Conservation (phyloP, 2,113 vertebrate species). For the Mionectes macconnelli region DNA sequence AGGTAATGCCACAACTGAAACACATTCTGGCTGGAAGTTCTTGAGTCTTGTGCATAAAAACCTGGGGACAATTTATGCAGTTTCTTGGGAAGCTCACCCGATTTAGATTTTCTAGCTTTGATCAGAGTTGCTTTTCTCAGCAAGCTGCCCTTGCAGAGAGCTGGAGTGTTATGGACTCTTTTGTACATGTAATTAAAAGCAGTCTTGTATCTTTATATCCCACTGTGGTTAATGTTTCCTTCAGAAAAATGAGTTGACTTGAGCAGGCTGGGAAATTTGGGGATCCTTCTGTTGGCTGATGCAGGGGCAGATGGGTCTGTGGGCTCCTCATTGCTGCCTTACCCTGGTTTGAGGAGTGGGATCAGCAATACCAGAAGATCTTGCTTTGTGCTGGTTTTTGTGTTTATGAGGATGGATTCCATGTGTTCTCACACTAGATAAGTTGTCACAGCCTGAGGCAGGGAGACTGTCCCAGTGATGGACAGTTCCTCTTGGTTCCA, state of each 20-base stretch:
- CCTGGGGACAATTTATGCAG: background rate
- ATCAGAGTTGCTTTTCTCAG: conserved; percentile 28
- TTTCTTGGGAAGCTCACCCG: background rate
- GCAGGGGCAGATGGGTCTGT: background rate
- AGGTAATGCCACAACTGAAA: background rate
- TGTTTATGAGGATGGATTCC: background rate
- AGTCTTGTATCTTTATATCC: background rate
- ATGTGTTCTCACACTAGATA: fast-evolving
- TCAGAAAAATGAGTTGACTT: background rate
- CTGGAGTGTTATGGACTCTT: background rate
- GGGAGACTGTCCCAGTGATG: background rate
- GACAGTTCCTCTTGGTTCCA: background rate
- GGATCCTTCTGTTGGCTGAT: background rate
- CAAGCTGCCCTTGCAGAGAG: background rate
- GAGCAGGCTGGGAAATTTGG: background rate
- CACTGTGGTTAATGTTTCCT: background rate
- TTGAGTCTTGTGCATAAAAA: background rate
- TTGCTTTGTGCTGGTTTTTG: background rate
- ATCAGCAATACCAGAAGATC: background rate
- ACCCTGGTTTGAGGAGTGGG: background rate
- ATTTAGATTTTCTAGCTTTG: conserved; percentile 18
- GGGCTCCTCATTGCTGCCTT: background rate
- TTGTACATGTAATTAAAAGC: conserved; percentile 34
- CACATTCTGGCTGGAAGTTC: background rate
- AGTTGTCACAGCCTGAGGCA: background rate